Percentiles rank a stretch among this genome's conserved stretches.
Conservation (phyloP, 1,140 invertebrate genomes). For the Temnothorax curvispinosus region DNA sequence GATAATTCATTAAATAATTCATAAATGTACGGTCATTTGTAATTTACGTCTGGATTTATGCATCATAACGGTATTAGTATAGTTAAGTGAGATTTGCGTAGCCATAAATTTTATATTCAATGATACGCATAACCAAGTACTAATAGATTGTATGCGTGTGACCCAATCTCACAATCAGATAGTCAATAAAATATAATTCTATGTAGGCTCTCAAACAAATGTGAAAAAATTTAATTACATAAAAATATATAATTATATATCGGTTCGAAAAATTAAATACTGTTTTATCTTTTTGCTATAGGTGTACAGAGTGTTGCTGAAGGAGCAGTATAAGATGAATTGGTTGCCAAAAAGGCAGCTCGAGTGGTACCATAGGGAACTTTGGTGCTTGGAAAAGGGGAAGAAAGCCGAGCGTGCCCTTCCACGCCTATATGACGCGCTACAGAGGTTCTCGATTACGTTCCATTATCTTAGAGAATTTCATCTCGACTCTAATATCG, state of each 20-base stretch:
- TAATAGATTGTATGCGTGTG: neutral
- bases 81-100: constrained; percentile 1
- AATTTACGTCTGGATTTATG: constrained; percentile 35
- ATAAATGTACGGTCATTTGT: constrained; percentile 10
- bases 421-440: constrained; percentile 81
- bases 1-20: constrained; percentile 49
- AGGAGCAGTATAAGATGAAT: constrained; percentile 79
- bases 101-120: constrained; percentile 1
- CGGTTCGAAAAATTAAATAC: constrained; percentile 71
- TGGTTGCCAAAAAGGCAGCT: constrained; percentile 84
- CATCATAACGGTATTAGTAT: neutral
- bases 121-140: neutral
- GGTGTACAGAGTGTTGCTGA: constrained; percentile 82
- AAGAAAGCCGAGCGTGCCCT: constrained; percentile 82
- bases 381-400: constrained; percentile 83
- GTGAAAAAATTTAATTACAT: constrained; percentile 13
- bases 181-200: constrained; percentile 18
- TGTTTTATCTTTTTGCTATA: constrained; percentile 75
- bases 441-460: constrained; percentile 85
- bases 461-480: constrained; percentile 80
- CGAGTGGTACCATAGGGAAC: constrained; percentile 81
- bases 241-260: neutral
- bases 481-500: constrained; percentile 78
- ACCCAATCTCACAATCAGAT: neutral
- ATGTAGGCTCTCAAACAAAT: neutral